phyloP scores from a whole-genome alignment of 1,140 invertebrate species.

The Periplaneta americana region DNA sequence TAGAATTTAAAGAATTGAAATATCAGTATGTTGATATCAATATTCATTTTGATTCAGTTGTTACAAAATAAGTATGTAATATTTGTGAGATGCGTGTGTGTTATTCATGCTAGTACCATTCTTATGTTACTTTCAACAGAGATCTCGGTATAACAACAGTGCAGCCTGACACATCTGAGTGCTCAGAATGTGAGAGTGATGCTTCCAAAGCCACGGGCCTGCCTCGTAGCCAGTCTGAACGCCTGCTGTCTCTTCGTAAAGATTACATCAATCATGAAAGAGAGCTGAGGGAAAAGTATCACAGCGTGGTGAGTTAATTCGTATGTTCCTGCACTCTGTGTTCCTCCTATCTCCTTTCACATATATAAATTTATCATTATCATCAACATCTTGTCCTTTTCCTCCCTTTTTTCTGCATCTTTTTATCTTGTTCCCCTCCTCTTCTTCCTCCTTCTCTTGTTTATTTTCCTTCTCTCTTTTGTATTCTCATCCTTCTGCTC shows the following conservation, averaged over 20 bases:
- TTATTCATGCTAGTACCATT: too few relatives aligned
- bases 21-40: background rate
- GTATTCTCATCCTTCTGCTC: too few relatives aligned
- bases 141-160: background rate
- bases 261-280: conserved; percentile 71
- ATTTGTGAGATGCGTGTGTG: background rate
- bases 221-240: conserved; percentile 59
- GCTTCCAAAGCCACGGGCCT: conserved; percentile 37
- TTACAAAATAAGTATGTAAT: background rate
- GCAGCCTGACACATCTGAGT: conserved; percentile 28
- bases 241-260: conserved; percentile 54
- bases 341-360: too few relatives aligned
- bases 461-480: too few relatives aligned
- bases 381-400: too few relatives aligned
- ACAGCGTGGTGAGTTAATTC: conserved; percentile 51
- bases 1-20: too few relatives aligned
- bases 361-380: too few relatives aligned
- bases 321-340: too few relatives aligned
- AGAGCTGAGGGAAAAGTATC: conserved; percentile 78
- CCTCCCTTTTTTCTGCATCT: too few relatives aligned
- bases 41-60: background rate
- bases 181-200: conserved; percentile 35
- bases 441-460: background rate
- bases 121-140: background rate
- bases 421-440: too few relatives aligned